A percentile compares a stretch with the other conserved stretches of the same genome.
Evolutionary conservation across 2,888 invertebrate genomes (phyloP).

Genomic region (Eupelmus urozonus): DNA sequence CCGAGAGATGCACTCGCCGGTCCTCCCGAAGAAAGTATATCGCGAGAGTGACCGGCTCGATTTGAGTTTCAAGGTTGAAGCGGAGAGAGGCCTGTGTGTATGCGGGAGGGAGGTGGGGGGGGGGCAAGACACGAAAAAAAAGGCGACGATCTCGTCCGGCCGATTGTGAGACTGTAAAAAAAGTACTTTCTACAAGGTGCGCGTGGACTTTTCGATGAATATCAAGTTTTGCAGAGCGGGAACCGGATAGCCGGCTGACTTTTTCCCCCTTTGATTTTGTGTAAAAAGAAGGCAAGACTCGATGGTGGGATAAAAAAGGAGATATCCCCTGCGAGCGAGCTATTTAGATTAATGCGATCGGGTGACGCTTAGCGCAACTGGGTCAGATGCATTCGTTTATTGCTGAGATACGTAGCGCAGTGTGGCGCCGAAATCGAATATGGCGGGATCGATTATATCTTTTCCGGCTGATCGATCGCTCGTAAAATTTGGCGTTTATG

Average conservation of each 20-base stretch:
- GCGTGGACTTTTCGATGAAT: slow-evolving; percentile 37
- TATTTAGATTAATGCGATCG: slow-evolving; percentile 54
- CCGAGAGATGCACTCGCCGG: slow-evolving; percentile 59
- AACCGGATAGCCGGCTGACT: slow-evolving; percentile 14
- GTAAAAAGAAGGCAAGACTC: slow-evolving; percentile 29
- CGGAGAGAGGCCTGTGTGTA: too few species aligned
- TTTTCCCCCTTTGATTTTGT: slow-evolving; percentile 36
- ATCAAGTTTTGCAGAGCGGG: slow-evolving; percentile 21
- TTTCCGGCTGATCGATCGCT: neutral
- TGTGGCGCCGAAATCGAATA: too few species aligned
- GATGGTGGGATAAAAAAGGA: slow-evolving; percentile 10
- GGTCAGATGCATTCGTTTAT: slow-evolving; percentile 42
- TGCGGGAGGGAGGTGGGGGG: neutral
- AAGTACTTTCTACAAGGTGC: slow-evolving; percentile 38
- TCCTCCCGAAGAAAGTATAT: slow-evolving; percentile 64
- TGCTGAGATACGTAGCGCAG: too few species aligned
- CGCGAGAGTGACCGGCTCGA: slow-evolving; percentile 58
- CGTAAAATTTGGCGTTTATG: neutral
- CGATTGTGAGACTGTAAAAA: slow-evolving; percentile 18
- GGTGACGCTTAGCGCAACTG: slow-evolving; percentile 46
- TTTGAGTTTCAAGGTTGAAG: slow-evolving; percentile 60
- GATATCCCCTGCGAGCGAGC: slow-evolving; percentile 16
- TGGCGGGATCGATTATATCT: too few species aligned
- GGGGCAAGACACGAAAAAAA: neutral
- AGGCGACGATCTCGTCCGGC: slow-evolving; percentile 7